Evolutionary conservation across 2,113 vertebrate species (phyloP).

Genomic region (Azemiops feae): DNA sequence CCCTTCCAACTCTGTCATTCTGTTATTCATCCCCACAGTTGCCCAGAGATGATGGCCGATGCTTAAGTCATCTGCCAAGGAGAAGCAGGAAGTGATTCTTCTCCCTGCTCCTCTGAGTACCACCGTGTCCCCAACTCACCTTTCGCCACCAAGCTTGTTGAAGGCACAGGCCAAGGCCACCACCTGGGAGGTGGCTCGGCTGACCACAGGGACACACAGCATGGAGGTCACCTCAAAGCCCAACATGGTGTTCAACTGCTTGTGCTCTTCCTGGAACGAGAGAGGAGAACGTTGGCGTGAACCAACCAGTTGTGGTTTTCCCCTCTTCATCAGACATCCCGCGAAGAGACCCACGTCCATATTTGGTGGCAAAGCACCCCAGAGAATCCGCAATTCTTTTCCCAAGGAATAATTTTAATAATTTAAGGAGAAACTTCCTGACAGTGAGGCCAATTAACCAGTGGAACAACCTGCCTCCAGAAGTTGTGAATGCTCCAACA

Average conservation of each 20-base stretch:
- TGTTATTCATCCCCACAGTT: background rate
- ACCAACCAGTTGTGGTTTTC: too few relatives aligned
- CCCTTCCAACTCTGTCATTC: background rate
- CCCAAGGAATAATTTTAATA: background rate
- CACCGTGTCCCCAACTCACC: slow-evolving; percentile 61
- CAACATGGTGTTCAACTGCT: slow-evolving; percentile 86
- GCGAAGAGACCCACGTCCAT: background rate
- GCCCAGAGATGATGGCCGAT: too few relatives aligned
- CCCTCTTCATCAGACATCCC: background rate
- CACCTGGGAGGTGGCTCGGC: slow-evolving; percentile 86
- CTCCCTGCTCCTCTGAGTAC: background rate
- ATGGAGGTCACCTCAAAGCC: slow-evolving; percentile 85
- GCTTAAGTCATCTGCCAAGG: too few relatives aligned
- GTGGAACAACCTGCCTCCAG: too few relatives aligned
- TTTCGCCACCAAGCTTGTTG: slow-evolving; percentile 86
- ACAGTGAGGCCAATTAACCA: too few relatives aligned
- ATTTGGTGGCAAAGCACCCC: background rate
- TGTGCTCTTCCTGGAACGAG: slow-evolving; percentile 80
- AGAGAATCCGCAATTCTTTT: background rate
- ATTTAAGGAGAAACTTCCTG: too few relatives aligned
- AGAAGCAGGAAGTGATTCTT: too few relatives aligned
- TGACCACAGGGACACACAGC: slow-evolving; percentile 91
- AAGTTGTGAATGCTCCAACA: too few relatives aligned
- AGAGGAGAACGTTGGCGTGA: background rate
- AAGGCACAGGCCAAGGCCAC: slow-evolving; percentile 92